Base-by-base conservation (phyloP, 2,113 vertebrate genomes). In the Noctilio leporinus region DNA sequence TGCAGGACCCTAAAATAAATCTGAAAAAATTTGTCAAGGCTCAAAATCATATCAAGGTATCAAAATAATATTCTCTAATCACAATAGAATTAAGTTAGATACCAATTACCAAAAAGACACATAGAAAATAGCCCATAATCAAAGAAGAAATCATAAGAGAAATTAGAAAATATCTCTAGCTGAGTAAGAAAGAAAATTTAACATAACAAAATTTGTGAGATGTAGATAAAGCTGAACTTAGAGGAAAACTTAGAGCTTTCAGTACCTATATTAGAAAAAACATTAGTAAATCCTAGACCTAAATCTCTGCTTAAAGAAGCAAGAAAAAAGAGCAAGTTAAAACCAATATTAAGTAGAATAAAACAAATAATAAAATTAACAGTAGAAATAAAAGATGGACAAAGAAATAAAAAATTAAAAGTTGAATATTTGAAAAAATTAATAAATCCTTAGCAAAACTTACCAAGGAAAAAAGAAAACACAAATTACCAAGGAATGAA, bases 401-500 rank as follows among this genome's bases (percentile, higher is more conserved):
- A 96, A 69, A 85, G 7, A 85, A 19, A 77, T 84, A 45, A 78
- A 49, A 96, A 26, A 77, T 84, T 53, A 72, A 43, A 96, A 80
- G 12, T 45, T 94, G n/a, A 26, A 73, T 75, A 73, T 85, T 85
- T 80, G 55, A 84, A 89, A 88, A 88, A 77, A 69, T 83, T 59
- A 89, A 77, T 24, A 72, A 89, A 78, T 49, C 33, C 45, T 89
- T 84, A 72, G n/a, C 16, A 78, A 80, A 84, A 85, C 15, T 80
- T 14, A n/a, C n/a, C 19, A 94, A 67, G 38, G 45, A 7, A 17
- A 30, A 90, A 87, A 91, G 30, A 64, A 45, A 91, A n/a, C 7
- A 65, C 20, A 84, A 57, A 65, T 92, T 65, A 55, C 15, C 22
- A 69, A 82, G 17, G 8, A 84, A 22, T 72, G 22, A 88, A 72